phyloP scores from a whole-genome alignment of 2,888 invertebrate genomes.

The Sinohyriopsis cumingii region DNA sequence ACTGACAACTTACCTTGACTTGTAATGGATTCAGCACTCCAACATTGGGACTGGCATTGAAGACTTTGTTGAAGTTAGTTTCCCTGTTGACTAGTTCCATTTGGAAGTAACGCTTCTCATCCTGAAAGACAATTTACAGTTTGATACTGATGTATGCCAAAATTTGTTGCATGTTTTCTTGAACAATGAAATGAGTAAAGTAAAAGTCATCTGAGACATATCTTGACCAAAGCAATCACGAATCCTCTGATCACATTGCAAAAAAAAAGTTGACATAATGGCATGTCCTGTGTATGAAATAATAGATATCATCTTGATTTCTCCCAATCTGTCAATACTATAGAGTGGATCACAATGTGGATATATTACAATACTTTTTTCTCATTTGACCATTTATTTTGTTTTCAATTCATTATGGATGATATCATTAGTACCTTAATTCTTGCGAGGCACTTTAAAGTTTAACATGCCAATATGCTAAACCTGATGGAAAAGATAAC shows the following conservation, averaged over 20 bases:
- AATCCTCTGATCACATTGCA: background rate
- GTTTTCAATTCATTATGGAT: too few species aligned
- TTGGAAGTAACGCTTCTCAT: constrained; percentile 71
- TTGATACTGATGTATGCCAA: background rate
- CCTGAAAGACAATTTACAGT: constrained; percentile 48
- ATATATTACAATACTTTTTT: too few species aligned
- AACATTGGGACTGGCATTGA: constrained; percentile 68
- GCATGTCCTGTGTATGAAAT: too few species aligned
- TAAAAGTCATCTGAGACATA: background rate
- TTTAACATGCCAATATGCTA: too few species aligned
- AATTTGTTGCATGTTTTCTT: background rate
- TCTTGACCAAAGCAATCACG: background rate
- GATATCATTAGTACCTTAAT: too few species aligned
- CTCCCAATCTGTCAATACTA: too few species aligned
- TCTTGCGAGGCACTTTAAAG: too few species aligned
- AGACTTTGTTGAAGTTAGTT: constrained; percentile 73
- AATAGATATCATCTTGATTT: too few species aligned
- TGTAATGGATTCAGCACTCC: constrained; percentile 70
- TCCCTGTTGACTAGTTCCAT: constrained; percentile 72
- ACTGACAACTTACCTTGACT: constrained; percentile 39
- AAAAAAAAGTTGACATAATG: background rate
- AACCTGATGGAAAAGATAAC: too few species aligned
- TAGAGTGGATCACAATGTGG: too few species aligned
- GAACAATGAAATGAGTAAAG: background rate
- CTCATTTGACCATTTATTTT: too few species aligned